Conservation (phyloP, 2,888 invertebrate genomes). For the Cistogaster globosa region DNA sequence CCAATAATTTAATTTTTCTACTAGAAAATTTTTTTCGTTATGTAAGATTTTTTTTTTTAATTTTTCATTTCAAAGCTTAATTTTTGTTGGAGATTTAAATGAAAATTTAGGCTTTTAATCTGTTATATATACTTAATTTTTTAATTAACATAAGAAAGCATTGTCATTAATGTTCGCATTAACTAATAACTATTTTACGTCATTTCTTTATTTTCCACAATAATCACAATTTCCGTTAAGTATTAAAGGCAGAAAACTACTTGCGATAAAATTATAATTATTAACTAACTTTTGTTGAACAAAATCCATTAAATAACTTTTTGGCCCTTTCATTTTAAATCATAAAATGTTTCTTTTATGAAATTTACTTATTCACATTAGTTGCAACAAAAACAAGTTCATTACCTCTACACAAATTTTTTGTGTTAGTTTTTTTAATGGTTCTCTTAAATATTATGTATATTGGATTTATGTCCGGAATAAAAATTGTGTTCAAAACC, state of each 20-base stretch:
- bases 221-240: too few relatives aligned
- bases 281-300: not conserved
- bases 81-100: too few relatives aligned
- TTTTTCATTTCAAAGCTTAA: too few relatives aligned
- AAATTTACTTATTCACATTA: conserved; percentile 3
- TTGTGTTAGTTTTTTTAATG: conserved; percentile 6
- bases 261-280: not conserved
- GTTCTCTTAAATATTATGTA: not conserved
- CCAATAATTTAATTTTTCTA: too few relatives aligned
- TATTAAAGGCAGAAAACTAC: not conserved
- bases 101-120: too few relatives aligned
- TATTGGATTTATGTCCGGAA: conserved; percentile 25
- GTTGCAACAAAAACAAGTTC: conserved; percentile 24
- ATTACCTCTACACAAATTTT: not conserved
- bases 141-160: too few relatives aligned
- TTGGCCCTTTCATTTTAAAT: conserved; percentile 3
- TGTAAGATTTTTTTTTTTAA: too few relatives aligned
- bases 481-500: conserved; percentile 28
- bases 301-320: conserved; percentile 30
- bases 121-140: too few relatives aligned
- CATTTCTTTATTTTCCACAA: too few relatives aligned
- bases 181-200: too few relatives aligned
- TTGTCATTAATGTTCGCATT: too few relatives aligned
- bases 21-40: too few relatives aligned
- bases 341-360: not conserved